Base-by-base conservation (phyloP, 2,888 invertebrate genomes). In the Polydrusus tereticollis region DNA sequence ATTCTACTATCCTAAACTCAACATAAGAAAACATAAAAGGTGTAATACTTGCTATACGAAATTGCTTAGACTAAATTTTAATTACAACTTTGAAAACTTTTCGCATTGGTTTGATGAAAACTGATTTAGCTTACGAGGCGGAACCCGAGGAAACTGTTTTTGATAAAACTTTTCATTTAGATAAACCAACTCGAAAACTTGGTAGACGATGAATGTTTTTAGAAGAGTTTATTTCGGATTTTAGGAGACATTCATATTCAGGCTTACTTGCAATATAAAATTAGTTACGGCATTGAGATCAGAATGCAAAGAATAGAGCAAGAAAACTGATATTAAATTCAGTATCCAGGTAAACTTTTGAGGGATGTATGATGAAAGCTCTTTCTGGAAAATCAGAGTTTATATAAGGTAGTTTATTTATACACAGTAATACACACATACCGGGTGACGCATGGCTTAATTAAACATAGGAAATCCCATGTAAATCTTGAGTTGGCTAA, bases 131-230 rank as follows among this genome's bases (percentile, higher is more conserved):
- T 29, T 18, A 29, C 29, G 29, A 29, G 52, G 52, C 29, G 18
- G n/a, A n/a, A n/a, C n/a, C n/a, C 6, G 16, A 29, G 52, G 18
- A n/a, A 29, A 55, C 29, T 29, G 29, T 29, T 55, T 55, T 29
- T 29, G 52, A 55, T 29, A 55, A 55, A 55, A 55, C 29, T 55
- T 55, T 18, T 16, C 29, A 26, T 55, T 55, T 55, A 29, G 29
- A 55, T 29, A 55, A 55, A 55, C 14, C 29, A 55, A 55, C 29
- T 29, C n/a, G 52, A 29, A 55, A 55, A 55, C 52, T 55, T 55
- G n/a, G n/a, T n/a, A 10, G 16, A 29, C 29, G 8, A 18, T 29
- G 16, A 33, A 26, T 12, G 23, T 26, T 55, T 55, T 29, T 10
- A 29, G 16, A 55, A 55, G 29, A 10, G 29, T 55, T 21, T 47